Percentiles rank a stretch among this genome's conserved stretches.
phyloP scores from a whole-genome alignment of 2,888 invertebrate species.

The Petrolisthes cinctipes region DNA sequence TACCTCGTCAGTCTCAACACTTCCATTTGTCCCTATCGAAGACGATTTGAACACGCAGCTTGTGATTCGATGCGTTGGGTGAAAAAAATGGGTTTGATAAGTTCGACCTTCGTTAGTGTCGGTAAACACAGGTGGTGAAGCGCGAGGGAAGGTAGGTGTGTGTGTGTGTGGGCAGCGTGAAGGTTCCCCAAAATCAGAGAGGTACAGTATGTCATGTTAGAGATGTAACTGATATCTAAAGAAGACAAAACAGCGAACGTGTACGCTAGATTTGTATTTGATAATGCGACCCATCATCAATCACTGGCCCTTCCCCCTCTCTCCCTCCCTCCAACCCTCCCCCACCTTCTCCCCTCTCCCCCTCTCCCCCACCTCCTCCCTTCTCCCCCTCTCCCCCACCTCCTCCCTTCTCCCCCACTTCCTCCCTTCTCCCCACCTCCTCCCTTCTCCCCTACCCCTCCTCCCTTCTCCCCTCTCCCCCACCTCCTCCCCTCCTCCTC shows the following conservation, averaged over 20 bases:
- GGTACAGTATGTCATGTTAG: too few species aligned
- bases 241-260: too few species aligned
- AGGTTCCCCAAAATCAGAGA: too few species aligned
- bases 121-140: background rate
- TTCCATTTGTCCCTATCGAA: too few species aligned
- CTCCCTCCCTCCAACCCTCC: background rate
- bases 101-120: too few species aligned
- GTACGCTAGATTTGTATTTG: too few species aligned
- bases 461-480: background rate
- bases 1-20: too few species aligned
- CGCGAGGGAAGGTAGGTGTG: background rate
- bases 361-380: background rate
- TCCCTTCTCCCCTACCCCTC: background rate
- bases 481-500: background rate
- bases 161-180: background rate
- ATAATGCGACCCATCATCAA: background rate
- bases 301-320: background rate
- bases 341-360: background rate
- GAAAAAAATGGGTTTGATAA: too few species aligned
- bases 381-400: background rate
- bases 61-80: too few species aligned
- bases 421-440: background rate
- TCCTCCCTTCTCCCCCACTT: background rate
- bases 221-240: too few species aligned
- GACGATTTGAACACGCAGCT: too few species aligned